Evolutionary conservation across 2,888 invertebrate genomes (phyloP), one percentile per base, ranked within the genome.

Genomic region (Rotaria socialis): DNA sequence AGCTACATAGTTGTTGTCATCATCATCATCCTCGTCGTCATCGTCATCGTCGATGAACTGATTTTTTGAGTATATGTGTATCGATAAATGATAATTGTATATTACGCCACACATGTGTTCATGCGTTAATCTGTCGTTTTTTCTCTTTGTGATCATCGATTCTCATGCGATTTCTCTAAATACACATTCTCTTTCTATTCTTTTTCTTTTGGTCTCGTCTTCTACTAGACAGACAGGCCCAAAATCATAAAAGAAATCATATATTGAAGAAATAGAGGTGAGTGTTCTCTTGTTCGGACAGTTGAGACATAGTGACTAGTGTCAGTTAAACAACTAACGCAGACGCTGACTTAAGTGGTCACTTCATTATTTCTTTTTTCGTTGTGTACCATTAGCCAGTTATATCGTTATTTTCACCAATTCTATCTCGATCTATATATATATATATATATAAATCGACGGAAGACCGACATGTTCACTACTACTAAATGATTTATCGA

Each of bases 341-440:
- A 67, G 67, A 16, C 16, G 67, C 35, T 35, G 67, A 35, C 3
- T 67, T 14, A 67, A 67, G 67, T 67, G 35, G 19, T 14, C 27
- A 27, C 67, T 67, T 67, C 67, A 67, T 67, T 67, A 67, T 67
- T 67, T 67, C 67, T 67, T 67, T 35, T 67, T 67, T 67, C 67
- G 67, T 67, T 67, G 11, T 67, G 19, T 67, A 67, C 27, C 27
- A 67, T 67, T 67, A 67, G 35, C 35, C 16, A 14, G 67, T 41
- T 67, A 67, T 67, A 41, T 41, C 27, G 67, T 67, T 19, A 6
- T 35, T 67, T 16, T 67, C 67, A 27, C 35, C 67, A 67, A 41
- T 27, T 67, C 67, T 67, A 67, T 35, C 35, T 35, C 1, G 35
- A 35, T 35, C 35, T 16, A 27, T 67, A 14, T 55, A 67, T 67